Evolutionary conservation across 2,888 invertebrate genomes (phyloP).

Genomic region (Polydrusus tereticollis): DNA sequence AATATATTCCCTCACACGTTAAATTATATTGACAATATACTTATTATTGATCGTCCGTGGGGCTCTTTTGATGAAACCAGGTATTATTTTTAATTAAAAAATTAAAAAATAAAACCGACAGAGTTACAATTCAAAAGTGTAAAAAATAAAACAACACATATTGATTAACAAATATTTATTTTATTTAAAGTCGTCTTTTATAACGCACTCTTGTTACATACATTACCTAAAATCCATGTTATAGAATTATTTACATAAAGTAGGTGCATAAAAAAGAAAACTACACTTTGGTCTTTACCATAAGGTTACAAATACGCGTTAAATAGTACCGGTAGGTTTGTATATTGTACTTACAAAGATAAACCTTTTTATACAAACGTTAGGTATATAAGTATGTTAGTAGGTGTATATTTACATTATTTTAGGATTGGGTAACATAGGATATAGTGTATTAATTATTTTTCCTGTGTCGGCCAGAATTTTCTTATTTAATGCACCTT

Average conservation of each 20-base stretch:
- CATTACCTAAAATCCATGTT: constrained; percentile 17
- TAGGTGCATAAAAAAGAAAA: constrained; percentile 30
- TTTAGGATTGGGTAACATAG: neutral
- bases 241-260: constrained; percentile 17
- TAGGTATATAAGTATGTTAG: no score
- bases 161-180: constrained; percentile 31
- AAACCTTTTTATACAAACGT: neutral
- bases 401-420: constrained; percentile 18
- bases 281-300: constrained; percentile 5
- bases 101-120: no score
- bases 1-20: no score
- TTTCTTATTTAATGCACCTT: constrained; percentile 28
- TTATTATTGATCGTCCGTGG: no score
- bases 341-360: constrained; percentile 15
- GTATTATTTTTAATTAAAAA: no score
- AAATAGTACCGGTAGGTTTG: neutral
- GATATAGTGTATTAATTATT: neutral
- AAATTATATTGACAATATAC: no score
- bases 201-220: constrained; percentile 22
- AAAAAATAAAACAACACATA: neutral
- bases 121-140: neutral
- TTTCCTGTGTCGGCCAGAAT: constrained; percentile 3
- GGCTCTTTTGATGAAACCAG: no score
- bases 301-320: constrained; percentile 15
- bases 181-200: constrained; percentile 19